A percentile compares a stretch with the other conserved stretches of the same genome.
Evolutionary conservation across 2,113 vertebrate species (phyloP).

Genomic region (Nycticryphes semicollaris): DNA sequence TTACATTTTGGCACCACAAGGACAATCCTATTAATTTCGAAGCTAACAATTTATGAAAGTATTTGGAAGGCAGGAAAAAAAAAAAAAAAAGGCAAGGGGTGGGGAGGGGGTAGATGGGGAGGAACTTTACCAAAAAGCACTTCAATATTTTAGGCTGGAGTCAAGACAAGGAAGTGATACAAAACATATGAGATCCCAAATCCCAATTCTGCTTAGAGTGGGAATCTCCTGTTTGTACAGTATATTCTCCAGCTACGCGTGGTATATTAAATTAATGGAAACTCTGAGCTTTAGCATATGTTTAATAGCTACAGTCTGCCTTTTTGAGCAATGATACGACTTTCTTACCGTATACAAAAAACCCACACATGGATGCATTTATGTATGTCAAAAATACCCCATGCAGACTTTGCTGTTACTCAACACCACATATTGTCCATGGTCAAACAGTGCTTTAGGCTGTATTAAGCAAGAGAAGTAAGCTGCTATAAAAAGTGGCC

Average conservation of each 20-base stretch:
- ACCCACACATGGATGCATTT: not conserved
- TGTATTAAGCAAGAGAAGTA: not conserved
- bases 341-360: not conserved
- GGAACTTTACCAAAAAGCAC: not conserved
- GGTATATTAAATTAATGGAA: slow-evolving; percentile 42
- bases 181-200: not conserved
- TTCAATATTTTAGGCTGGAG: not conserved
- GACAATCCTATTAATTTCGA: not conserved
- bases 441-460: not conserved
- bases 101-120: fast-evolving
- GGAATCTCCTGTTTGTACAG: not conserved
- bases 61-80: not conserved
- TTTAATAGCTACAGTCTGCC: slow-evolving; percentile 26
- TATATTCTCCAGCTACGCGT: not conserved
- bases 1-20: not conserved
- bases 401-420: not conserved
- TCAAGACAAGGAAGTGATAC: slow-evolving; percentile 14
- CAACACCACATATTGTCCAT: not conserved
- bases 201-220: not conserved
- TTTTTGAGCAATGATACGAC: not conserved
- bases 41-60: not conserved
- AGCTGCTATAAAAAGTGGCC: not conserved
- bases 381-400: not conserved
- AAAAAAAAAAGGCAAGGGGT: too few species aligned
- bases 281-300: slow-evolving; percentile 23